Evolutionary conservation across 30 jellyfish, hydroid and myxozoan genomes (phyloP).

Genomic region (Hydractinia echinata): DNA sequence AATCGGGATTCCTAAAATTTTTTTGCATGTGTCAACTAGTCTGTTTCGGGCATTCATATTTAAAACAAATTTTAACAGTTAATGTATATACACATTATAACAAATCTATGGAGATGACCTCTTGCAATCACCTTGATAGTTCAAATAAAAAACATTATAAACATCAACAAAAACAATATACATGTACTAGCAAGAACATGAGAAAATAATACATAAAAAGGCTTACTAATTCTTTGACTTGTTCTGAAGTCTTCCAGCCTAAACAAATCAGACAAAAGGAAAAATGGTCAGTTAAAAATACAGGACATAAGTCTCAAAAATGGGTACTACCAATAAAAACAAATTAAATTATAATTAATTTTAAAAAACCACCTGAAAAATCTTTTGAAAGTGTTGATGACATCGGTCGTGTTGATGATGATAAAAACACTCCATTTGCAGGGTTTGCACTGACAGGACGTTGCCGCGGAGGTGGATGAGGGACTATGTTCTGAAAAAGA

Average conservation of each 20-base stretch:
- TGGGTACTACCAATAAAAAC: neutral
- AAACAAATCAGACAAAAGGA: neutral
- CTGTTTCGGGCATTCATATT: neutral
- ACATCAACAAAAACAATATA: too few species aligned
- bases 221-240: constrained; percentile 17
- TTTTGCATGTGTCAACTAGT: neutral
- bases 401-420: constrained; percentile 6
- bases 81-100: neutral
- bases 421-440: constrained; percentile 13
- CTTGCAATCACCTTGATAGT: neutral
- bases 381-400: neutral
- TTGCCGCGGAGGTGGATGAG: constrained; percentile 75
- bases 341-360: neutral
- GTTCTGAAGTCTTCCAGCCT: constrained; percentile 21
- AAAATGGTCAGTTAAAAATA: neutral
- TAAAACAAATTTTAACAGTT: neutral
- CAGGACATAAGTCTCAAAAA: neutral
- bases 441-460: constrained; percentile 55
- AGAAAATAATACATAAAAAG: neutral
- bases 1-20: constrained; percentile 51
- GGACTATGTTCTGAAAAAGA: constrained; percentile 23
- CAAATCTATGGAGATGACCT: neutral
- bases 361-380: neutral
- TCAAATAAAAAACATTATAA: too few species aligned
- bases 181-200: too few species aligned